Evolutionary conservation across 2,113 vertebrate species (phyloP), one percentile per base, ranked within the genome.

Genomic region (Campylomormyrus tamandua): DNA sequence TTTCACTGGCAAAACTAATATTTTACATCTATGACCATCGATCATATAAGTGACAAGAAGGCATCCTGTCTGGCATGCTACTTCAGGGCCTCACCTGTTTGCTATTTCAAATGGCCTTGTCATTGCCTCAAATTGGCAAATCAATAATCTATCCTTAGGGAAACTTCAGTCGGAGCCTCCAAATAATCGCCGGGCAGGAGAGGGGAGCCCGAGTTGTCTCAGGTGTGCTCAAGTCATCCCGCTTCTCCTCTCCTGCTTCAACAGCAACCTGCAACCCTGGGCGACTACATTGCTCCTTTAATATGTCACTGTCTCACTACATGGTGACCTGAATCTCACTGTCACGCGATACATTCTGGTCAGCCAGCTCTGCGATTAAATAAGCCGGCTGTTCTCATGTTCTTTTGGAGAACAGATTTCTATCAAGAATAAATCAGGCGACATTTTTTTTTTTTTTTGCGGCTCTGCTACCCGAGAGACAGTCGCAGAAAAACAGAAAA

Each of bases 221-320:
- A 56, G 50, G 85, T 86, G 50, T 21, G 31, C 85, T 53, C 31
- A 53, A 8, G 49, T 87, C 3, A 88, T 5, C 8, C 56, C 31
- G 46, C 5, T 46, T 45, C 56, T 9, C 8, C 39, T 39, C 5
- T 62, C 35, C 35, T 21, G 19, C 35, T 62, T 42, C 52, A 27
- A 87, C 88, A 89, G 92, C 15, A 77, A 87, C 89, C 90, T 90
- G 91, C 85, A 19, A 53, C 88, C 91, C 90, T 91, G 93, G 93
- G 93, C 6, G 46, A 92, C 92, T 89, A 85, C 92, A 93, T 94
- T 87, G 92, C 90, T 92, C 74, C 90, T 90, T 92, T 90, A 88
- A 92, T 92, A 90, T 90, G 93, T 94, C 93, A 92, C 83, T 74
- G 91, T 93, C 92, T 90, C 83, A 21, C 92, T 91, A 91, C 90